Base-by-base conservation (phyloP, 2,888 invertebrate species). In the Dendrolimus houi region DNA sequence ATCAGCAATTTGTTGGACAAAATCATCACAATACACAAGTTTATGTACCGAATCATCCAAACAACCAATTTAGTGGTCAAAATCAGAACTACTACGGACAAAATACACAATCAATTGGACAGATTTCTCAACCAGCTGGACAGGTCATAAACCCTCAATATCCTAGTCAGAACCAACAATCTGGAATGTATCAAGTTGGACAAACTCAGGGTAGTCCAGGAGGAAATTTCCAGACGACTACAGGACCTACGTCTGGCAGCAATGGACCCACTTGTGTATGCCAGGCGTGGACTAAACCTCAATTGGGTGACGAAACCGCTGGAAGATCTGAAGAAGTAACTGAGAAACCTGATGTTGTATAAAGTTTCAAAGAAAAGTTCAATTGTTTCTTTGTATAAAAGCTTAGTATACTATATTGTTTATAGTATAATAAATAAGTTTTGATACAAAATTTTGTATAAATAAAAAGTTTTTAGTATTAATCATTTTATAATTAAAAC, bases 201-300 rank as follows among this genome's bases (percentile, higher is more conserved):
- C 47, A 47, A 12, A 47, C 12, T 47, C 47, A 47, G 12, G 47
- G 47, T 47, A 6, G 42, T 8, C 12, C 8, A n/a, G 9, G 41
- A 42, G 57, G 57, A 9, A 54, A 61, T 12, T 55, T 55, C 13
- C 56, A 56, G 10, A 52, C 8, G 29, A 53, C 47, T 1, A 9
- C 47, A 47, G 47, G 47, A 47, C 47, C 9, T 10, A 17, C 17
- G 17, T 9, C 47, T 47, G 47, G 47, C 10, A 68, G 65, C 0
- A 72, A 73, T 40, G 87, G 85, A 0, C 87, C 85, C 0, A 77
- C 83, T 0, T 90, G 89, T 59, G 81, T 90, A 1, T 90, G 90
- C 62, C 88, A 87, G 60, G 75, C 89, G 0, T 88, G 87, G 87
- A 82, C 83, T 0, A 88, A 88, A 55, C 85, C 85, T 1, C 74